phyloP scores from a whole-genome alignment of 2,797 vertebrate species.

The Protosalanx chinensis region DNA sequence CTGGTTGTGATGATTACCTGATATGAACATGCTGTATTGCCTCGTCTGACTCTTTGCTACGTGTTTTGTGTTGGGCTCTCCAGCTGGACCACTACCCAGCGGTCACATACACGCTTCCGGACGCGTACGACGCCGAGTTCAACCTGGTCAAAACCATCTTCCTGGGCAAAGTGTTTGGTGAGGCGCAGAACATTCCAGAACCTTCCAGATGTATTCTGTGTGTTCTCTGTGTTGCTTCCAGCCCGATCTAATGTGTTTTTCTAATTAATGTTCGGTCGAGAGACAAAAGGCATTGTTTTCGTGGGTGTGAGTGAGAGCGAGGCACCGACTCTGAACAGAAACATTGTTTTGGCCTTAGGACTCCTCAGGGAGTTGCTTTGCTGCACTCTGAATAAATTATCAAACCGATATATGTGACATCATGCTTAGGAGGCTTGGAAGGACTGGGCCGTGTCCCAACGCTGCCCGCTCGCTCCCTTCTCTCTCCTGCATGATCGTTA shows the following conservation, averaged over 20 bases:
- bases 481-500: neutral
- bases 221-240: neutral
- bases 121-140: slow-evolving; percentile 82
- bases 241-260: neutral
- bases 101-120: slow-evolving; percentile 80
- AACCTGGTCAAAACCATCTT: slow-evolving; percentile 91
- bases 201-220: neutral
- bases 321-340: neutral
- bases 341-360: neutral
- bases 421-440: slow-evolving; percentile 2
- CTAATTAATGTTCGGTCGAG: too few species aligned
- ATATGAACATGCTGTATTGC: neutral
- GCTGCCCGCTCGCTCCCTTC: slow-evolving; percentile 13
- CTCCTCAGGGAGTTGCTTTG: slow-evolving; percentile 1
- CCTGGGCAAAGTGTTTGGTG: slow-evolving; percentile 93
- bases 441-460: slow-evolving; percentile 6
- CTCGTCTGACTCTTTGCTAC: neutral
- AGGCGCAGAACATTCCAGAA: slow-evolving; percentile 48
- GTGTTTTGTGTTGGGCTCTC: slow-evolving; percentile 34
- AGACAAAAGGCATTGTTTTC: neutral
- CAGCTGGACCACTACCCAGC: slow-evolving; percentile 94
- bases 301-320: neutral
- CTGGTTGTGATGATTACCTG: neutral
- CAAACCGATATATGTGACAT: slow-evolving; percentile 18
- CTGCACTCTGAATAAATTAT: slow-evolving; percentile 11